Percentiles rank a stretch among this genome's conserved stretches.
phyloP scores from a whole-genome alignment of 1,140 invertebrate species.

The Drosophila ambigua region DNA sequence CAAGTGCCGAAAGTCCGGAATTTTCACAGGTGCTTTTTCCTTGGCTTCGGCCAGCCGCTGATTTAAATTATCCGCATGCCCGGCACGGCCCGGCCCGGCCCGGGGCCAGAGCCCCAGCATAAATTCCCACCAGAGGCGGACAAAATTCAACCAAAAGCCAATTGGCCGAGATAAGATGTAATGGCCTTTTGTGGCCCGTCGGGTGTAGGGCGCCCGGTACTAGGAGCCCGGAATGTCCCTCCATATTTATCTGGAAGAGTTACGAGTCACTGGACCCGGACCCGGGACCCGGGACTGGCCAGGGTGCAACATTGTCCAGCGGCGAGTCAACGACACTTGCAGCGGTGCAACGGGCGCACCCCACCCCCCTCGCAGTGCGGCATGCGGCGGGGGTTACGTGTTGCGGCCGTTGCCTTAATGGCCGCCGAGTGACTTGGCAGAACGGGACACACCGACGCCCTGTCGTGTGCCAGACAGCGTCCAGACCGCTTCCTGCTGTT shows the following conservation, averaged over 20 bases:
- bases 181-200: conserved; percentile 62
- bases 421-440: conserved; percentile 76
- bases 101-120: conserved; percentile 34
- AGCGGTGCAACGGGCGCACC: conserved; percentile 9
- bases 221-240: conserved; percentile 20
- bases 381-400: too few species aligned
- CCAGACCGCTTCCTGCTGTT: conserved; percentile 35
- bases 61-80: conserved; percentile 72
- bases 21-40: conserved; percentile 57
- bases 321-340: conserved; percentile 71
- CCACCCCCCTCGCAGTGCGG: too few species aligned
- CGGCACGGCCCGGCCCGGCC: conserved; percentile 5
- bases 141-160: conserved; percentile 57
- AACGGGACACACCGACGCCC: conserved; percentile 30
- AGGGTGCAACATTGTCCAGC: conserved; percentile 9
- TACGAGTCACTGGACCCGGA: conserved; percentile 46
- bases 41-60: conserved; percentile 21
- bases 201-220: conserved; percentile 3
- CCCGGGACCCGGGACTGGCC: conserved; percentile 3
- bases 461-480: conserved; percentile 21
- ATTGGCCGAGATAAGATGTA: conserved; percentile 79
- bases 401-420: conserved; percentile 49
- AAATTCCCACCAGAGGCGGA: conserved; percentile 44
- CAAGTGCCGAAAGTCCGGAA: conserved; percentile 33
- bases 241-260: conserved; percentile 67